These are phyloP conservation scores for Neotragus moschatus DNA, from an alignment of 2,113 vertebrate genomes.

Conservation along the genomic window DNA sequence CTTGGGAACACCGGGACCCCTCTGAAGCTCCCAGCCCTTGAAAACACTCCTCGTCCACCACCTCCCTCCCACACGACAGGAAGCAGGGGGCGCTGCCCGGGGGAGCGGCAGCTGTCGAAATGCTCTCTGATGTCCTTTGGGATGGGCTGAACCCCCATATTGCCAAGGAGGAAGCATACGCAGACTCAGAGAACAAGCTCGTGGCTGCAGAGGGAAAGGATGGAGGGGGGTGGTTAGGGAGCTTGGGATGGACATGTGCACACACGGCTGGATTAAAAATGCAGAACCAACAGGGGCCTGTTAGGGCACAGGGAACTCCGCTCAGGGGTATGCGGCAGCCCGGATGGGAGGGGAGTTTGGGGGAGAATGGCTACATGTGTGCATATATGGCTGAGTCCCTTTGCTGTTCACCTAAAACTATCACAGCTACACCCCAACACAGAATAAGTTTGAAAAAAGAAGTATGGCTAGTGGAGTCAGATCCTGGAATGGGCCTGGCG, in stretches of 20 bases:
- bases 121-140: neutral
- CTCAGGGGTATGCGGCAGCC: neutral
- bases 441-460: neutral
- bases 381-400: neutral
- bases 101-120: neutral
- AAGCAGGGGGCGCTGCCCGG: neutral
- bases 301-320: neutral
- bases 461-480: neutral
- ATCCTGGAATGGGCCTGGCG: neutral
- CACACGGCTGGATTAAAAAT: neutral
- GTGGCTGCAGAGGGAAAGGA: no score
- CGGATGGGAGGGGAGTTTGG: accelerated
- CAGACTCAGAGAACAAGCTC: neutral
- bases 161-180: neutral
- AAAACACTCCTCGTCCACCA: neutral
- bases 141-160: neutral
- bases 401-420: neutral
- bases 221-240: neutral
- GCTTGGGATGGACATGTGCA: neutral
- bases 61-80: neutral
- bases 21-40: neutral
- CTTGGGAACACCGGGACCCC: neutral
- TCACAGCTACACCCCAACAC: neutral
- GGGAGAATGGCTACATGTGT: neutral
- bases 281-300: accelerated